Evolutionary conservation across 2,888 invertebrate species (phyloP), one percentile per base, ranked within the genome.

Genomic region (Polyommatus iphigenia): DNA sequence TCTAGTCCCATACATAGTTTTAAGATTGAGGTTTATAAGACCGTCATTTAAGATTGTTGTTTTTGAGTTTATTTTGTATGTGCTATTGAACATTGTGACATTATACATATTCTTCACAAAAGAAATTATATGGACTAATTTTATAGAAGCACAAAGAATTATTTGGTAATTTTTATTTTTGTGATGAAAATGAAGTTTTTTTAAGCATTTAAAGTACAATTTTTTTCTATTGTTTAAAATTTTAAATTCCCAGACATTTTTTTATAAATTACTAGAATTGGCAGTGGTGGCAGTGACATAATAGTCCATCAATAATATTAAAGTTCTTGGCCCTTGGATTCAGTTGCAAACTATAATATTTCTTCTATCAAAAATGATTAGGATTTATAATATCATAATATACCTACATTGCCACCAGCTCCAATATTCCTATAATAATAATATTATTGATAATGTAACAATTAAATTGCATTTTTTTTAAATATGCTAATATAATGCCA

Each of bases 1-100:
- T 89, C 95, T 99, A 62, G 91, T 99, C 57, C 99, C 99, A 0
- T 99, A 96, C 86, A 91, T 99, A 46, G 91, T 99, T 77, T 95
- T 97, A 80, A 95, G 99, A 78, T 85, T 98, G 18, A 95, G 97
- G 80, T 89, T 94, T 80, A 83, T 94, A 5, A 90, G 94, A 3
- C 92, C 95, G 0, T 87, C 89, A 0, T 90, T 91, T 83, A 90
- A 94, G 36, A 85, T 96, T 2, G 84, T 95, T 1, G 0, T 88
- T 2, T 84, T 94, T 3, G 98, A 98, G 88, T 94, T 96, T 78
- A 0, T 96, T 0, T 95, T 96, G 82, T 96, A 96, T 88, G 77
- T 95, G 2, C 73, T 92, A 0, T 89, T 98, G 0, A 99, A 99
- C 93, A 86, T 88, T 54, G 84, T 94, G 0, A 97, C 97, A 3